Evolutionary conservation across 2,888 invertebrate species (phyloP).

Genomic region (Drosophila mercatorum): DNA sequence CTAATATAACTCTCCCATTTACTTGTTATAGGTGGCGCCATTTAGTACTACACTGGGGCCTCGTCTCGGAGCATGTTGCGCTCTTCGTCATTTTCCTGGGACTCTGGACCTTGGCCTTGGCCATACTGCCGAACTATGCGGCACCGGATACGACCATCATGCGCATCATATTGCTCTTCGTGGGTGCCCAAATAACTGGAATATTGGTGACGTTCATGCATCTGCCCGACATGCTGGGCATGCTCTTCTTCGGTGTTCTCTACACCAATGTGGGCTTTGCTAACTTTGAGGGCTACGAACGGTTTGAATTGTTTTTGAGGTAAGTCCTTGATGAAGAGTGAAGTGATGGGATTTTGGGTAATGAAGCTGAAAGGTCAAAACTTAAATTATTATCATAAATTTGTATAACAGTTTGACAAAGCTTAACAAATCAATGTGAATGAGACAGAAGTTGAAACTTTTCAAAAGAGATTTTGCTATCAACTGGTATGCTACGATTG

Average conservation of each 20-base stretch:
- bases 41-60: slow-evolving; percentile 79
- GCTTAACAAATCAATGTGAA: too few relatives aligned
- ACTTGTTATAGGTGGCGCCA: slow-evolving; percentile 81
- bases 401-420: background rate
- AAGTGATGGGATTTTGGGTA: too few relatives aligned
- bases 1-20: background rate
- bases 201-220: slow-evolving; percentile 79
- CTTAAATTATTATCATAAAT: too few relatives aligned
- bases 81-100: slow-evolving; percentile 82
- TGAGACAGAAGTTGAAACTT: too few relatives aligned
- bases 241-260: slow-evolving; percentile 87
- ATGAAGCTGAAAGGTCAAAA: too few relatives aligned
- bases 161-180: slow-evolving; percentile 83
- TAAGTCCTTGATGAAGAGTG: slow-evolving; percentile 53
- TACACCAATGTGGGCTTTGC: slow-evolving; percentile 85
- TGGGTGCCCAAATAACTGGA: slow-evolving; percentile 83
- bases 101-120: slow-evolving; percentile 84
- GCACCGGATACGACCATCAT: slow-evolving; percentile 80
- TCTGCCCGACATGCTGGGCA: slow-evolving; percentile 87
- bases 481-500: background rate
- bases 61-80: slow-evolving; percentile 82
- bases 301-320: slow-evolving; percentile 85
- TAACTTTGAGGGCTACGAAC: slow-evolving; percentile 85
- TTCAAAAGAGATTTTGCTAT: background rate
- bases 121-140: slow-evolving; percentile 81